Base-by-base conservation (phyloP, 1,140 invertebrate species). In the Lysiphlebus fabarum region DNA sequence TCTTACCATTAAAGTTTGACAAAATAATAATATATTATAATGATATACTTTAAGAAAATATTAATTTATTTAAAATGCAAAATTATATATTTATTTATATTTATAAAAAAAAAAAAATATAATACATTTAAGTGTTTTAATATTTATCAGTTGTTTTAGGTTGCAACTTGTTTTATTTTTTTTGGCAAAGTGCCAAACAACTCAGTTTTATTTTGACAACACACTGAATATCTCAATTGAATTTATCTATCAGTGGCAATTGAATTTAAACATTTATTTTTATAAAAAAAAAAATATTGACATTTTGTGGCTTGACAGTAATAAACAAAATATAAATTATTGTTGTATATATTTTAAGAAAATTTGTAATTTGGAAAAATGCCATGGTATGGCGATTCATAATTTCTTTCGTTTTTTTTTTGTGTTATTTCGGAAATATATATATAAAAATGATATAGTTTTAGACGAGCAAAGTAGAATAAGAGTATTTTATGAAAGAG, bases 251-350 rank as follows among this genome's bases (percentile, higher is more conserved):
- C 60, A 62, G 54, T 61, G 53, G 59, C 56, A 58, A 73, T 75
- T 75, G 70, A 75, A 76, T 76, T 76, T 69, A 63, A 56, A 56
- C 51, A 64, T 64, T 73, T 74, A 72, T 75, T 75, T 70, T 69
- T 48, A 75, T n/a, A n/a, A n/a, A n/a, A n/a, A n/a, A n/a, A n/a
- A n/a, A n/a, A 76, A 74, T 72, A 75, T 74, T 67, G 65, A 64
- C 59, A 38, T 57, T 51, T 38, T 48, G 40, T 10, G 14, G 4
- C 12, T 37, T 49, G 44, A 53, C 40, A 17, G 44, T 54, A 38
- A 40, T 17, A 42, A 54, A 47, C 40, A 26, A 26, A 26, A 26
- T 26, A 26, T 26, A 26, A 26, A 26, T 26, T 26, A 2, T 26
- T 26, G n/a, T n/a, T n/a, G n/a, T n/a, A 26, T 26, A 26, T 26